Evolutionary conservation across 2,113 vertebrate genomes (phyloP).

Genomic region (Prietella phreatophila): DNA sequence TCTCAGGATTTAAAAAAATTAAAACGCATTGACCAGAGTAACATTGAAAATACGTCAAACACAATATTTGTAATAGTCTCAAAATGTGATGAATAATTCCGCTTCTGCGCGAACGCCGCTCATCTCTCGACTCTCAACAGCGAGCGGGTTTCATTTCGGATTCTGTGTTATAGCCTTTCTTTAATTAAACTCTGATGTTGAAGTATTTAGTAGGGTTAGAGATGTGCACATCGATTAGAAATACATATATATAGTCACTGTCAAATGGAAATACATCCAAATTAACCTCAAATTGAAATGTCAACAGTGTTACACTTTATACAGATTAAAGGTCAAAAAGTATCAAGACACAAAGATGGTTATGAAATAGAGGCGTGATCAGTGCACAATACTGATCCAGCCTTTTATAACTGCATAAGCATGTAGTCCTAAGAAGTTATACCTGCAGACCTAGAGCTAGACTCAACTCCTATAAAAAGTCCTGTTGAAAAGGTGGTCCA

Average conservation of each 20-base stretch:
- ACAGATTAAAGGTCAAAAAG: neutral
- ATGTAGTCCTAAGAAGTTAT: neutral
- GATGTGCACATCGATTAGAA: constrained; percentile 1
- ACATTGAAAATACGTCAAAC: constrained; percentile 70
- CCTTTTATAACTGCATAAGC: neutral
- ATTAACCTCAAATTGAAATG: neutral
- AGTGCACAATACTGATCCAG: neutral
- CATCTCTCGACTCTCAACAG: neutral
- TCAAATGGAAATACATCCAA: neutral
- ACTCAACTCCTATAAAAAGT: neutral
- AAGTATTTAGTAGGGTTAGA: constrained; percentile 17
- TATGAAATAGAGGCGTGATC: neutral
- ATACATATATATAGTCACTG: neutral
- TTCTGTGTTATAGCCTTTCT: constrained; percentile 46
- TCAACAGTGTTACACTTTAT: constrained; percentile 1
- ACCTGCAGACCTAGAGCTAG: neutral
- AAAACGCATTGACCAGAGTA: constrained; percentile 60
- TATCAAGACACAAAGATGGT: neutral
- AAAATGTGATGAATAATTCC: constrained; percentile 70
- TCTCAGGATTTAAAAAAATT: constrained; percentile 65
- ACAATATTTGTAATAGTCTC: constrained; percentile 69
- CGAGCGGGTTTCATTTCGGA: constrained; percentile 2
- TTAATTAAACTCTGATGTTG: constrained; percentile 48
- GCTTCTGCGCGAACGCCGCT: constrained; percentile 44
- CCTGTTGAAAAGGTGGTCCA: neutral